Base-by-base conservation (phyloP, 1,140 invertebrate genomes). In the Achatina immaculata region DNA sequence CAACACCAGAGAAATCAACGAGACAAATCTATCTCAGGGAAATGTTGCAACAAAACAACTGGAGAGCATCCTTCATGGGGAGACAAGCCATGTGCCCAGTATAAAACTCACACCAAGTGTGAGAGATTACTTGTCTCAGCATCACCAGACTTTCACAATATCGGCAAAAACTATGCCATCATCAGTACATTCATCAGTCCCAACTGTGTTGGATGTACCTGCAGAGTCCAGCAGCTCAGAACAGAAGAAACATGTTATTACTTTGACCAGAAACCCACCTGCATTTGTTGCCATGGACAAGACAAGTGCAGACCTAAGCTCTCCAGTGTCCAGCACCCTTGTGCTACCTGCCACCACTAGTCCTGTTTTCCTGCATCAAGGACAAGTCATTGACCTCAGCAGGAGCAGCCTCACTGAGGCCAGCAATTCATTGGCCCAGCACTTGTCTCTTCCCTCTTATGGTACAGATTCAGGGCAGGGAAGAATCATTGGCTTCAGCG, bases 401-500 rank as follows among this genome's bases (percentile, higher is more conserved):
- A 48, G 21, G 11, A 9, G 42, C 28, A 62, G 16, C 9, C n/a
- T 28, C 42, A 19, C 36, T 21, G 68, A 42, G 24, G 0, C 36
- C 68, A 69, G 6, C 38, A 42, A 9, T 3, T 7, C 68, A 42
- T 19, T 38, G 0, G 2, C 36, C 38, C 62, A n/a, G n/a, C 24
- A 24, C 42, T 42, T 69, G 24, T 19, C 68, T 7, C 31, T 9
- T 1, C 2, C 34, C 16, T 42, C 68, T 14, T 28, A 4, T 11
- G 3, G 58, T 62, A 1, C 58, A 6, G 58, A 62, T 21, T 2
- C 48, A 28, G 36, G 16, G 19, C 74, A 45, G 31, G 45, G 68
- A n/a, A 72, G 40, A 19, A 55, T 80, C 1, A 68, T 80, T 34
- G 78, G 78, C 11, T 72, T 80, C 40, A 80, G 78, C 45, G 78